Evolutionary conservation across 2,888 invertebrate genomes (phyloP).

Genomic region (Catocala sponsa): DNA sequence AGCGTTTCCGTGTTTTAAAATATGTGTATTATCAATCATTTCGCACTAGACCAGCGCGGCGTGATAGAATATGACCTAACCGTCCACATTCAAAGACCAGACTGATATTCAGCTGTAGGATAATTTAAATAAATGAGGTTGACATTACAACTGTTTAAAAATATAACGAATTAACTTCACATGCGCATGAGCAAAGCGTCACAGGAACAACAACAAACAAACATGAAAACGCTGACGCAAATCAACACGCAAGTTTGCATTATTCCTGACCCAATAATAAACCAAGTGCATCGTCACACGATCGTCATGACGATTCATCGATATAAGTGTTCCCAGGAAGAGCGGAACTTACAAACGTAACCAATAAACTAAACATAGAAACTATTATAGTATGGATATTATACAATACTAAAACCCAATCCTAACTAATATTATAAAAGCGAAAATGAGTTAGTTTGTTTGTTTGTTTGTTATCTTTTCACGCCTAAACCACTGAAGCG

Average conservation of each 20-base stretch:
- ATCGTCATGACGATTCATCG: constrained; percentile 5
- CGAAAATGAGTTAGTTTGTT: too few relatives aligned
- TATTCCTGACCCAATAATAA: constrained; percentile 18
- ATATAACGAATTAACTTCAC: neutral
- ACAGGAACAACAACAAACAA: constrained; percentile 16
- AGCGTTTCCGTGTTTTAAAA: too few relatives aligned
- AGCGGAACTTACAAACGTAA: neutral
- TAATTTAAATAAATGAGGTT: too few relatives aligned
- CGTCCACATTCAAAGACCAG: too few relatives aligned
- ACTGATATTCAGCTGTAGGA: too few relatives aligned
- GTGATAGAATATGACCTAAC: too few relatives aligned
- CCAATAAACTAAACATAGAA: constrained; percentile 8
- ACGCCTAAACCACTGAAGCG: too few relatives aligned
- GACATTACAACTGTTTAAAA: too few relatives aligned
- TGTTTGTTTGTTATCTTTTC: too few relatives aligned
- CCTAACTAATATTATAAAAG: too few relatives aligned
- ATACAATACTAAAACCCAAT: constrained; percentile 24
- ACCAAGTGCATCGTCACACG: constrained; percentile 9
- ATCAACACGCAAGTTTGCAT: constrained; percentile 10
- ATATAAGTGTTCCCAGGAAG: constrained; percentile 4
- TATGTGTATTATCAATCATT: too few relatives aligned
- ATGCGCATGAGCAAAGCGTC: constrained; percentile 7
- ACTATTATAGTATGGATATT: constrained; percentile 4
- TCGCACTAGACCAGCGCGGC: too few relatives aligned
- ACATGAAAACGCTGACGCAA: constrained; percentile 12